These are phyloP conservation scores for Agrotis ipsilon DNA, from an alignment of 2,888 invertebrate species.

Conservation along the genomic window DNA sequence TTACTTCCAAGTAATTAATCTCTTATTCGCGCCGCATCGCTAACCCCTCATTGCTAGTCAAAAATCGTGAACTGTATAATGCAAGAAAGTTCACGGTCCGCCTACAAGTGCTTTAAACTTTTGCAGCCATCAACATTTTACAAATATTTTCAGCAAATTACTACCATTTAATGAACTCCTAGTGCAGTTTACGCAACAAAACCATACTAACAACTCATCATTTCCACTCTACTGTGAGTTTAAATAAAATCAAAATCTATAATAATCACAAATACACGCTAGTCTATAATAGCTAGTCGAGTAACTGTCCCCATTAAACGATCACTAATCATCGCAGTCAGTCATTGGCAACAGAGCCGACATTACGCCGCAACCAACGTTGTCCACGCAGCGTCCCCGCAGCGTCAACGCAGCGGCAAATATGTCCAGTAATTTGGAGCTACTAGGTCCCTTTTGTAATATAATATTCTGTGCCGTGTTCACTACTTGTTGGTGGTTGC, in stretches of 20 bases:
- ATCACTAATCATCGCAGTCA: constrained; percentile 59
- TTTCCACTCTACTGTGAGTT: neutral
- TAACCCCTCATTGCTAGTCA: no score
- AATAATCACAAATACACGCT: neutral
- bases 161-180: neutral
- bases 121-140: neutral
- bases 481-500: constrained; percentile 26
- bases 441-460: constrained; percentile 51
- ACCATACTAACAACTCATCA: constrained; percentile 4
- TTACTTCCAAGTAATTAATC: no score
- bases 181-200: neutral
- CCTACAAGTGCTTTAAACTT: neutral
- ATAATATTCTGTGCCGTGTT: constrained; percentile 50
- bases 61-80: neutral
- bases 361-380: constrained; percentile 53
- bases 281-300: no score
- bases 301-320: constrained; percentile 43
- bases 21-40: no score
- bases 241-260: constrained; percentile 5
- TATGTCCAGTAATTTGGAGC: constrained; percentile 42
- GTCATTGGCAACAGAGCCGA: constrained; percentile 53
- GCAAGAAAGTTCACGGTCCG: neutral
- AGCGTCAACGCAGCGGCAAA: constrained; percentile 47
- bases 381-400: constrained; percentile 52
- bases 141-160: neutral